phyloP scores from a whole-genome alignment of 2,888 invertebrate species.

The Lutraria lutraria region DNA sequence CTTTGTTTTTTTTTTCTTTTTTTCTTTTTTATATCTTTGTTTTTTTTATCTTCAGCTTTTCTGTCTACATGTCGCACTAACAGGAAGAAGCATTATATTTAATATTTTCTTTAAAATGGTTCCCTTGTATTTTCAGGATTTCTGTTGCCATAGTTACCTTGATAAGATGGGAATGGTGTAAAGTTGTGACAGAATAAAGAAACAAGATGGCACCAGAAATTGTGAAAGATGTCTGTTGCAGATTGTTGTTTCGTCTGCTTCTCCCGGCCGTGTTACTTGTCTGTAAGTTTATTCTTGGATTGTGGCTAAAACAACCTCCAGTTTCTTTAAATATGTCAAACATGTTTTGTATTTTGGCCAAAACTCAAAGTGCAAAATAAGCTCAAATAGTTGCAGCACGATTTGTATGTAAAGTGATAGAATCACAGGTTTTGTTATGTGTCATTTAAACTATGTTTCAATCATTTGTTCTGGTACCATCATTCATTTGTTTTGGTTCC shows the following conservation, averaged over 20 bases:
- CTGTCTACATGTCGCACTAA: background rate
- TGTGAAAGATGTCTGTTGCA: slow-evolving; percentile 74
- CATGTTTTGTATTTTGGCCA: too few relatives aligned
- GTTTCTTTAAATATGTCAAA: too few relatives aligned
- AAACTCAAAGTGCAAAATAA: too few relatives aligned
- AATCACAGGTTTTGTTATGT: too few relatives aligned
- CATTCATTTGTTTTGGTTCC: too few relatives aligned
- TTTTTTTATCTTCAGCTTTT: too few relatives aligned
- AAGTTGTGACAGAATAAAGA: slow-evolving; percentile 12
- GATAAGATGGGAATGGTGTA: background rate
- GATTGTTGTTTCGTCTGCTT: slow-evolving; percentile 76
- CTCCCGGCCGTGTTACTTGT: slow-evolving; percentile 78
- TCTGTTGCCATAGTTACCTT: background rate
- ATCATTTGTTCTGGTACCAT: too few relatives aligned
- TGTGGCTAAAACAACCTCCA: too few relatives aligned
- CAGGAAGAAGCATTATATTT: background rate
- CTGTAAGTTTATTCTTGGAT: slow-evolving; percentile 70
- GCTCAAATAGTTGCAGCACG: too few relatives aligned
- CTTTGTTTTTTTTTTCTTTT: background rate
- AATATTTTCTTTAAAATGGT: background rate
- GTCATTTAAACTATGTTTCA: too few relatives aligned
- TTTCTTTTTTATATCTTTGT: too few relatives aligned
- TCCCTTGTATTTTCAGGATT: background rate
- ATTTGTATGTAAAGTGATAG: too few relatives aligned
- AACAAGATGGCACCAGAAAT: slow-evolving; percentile 63